These are phyloP conservation scores for Neopelma chrysocephalum DNA, from an alignment of 2,797 vertebrate species.

Conservation along the genomic window DNA sequence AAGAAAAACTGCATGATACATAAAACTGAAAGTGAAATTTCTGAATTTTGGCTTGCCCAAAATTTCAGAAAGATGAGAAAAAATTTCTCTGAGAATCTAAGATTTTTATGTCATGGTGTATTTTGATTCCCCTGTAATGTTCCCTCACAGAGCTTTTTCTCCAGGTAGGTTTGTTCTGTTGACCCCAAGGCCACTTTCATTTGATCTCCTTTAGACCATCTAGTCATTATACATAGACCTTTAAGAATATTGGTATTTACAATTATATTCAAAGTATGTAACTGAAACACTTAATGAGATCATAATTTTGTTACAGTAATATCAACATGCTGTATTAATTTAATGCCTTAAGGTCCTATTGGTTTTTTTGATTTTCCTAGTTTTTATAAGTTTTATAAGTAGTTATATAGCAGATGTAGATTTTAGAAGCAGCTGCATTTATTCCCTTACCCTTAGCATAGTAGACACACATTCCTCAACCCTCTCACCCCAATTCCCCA, in stretches of 20 bases:
- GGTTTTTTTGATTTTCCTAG: too few species aligned
- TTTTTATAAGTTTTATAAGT: too few species aligned
- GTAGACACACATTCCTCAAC: too few species aligned
- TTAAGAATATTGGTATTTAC: background rate
- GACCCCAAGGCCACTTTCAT: background rate
- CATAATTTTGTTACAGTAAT: background rate
- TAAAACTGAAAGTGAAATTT: background rate
- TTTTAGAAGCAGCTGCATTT: too few species aligned
- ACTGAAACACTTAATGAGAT: background rate
- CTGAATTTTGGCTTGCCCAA: background rate
- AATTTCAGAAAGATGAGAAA: background rate
- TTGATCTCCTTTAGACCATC: background rate
- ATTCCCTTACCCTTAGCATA: too few species aligned
- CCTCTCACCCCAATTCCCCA: too few species aligned
- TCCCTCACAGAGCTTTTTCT: background rate
- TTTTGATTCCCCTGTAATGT: background rate
- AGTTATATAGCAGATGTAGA: too few species aligned
- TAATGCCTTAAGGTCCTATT: too few species aligned
- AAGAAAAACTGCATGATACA: background rate
- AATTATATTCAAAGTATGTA: background rate
- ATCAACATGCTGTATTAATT: background rate
- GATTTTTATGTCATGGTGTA: background rate
- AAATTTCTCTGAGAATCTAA: background rate
- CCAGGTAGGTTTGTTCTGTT: background rate
- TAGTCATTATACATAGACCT: background rate